Evolutionary conservation across 1,140 invertebrate species (phyloP).

Genomic region (Drosophila orosa): DNA sequence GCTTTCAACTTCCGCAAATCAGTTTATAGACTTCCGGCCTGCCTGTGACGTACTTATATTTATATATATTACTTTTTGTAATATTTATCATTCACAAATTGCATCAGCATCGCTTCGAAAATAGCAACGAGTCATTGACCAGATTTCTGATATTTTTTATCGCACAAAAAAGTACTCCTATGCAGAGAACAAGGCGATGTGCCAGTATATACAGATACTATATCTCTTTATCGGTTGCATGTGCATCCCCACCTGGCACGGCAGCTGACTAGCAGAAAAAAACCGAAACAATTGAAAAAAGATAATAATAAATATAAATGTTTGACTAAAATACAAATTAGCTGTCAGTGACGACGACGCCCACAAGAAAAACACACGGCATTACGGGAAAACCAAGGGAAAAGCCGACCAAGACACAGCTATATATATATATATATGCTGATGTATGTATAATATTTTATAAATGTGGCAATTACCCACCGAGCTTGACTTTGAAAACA

Average conservation of each 20-base stretch:
- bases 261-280: conserved; percentile 4
- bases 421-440: neutral
- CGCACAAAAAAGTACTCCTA: neutral
- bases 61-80: neutral
- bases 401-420: conserved; percentile 18
- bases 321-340: conserved; percentile 20
- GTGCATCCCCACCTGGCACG: conserved; percentile 12
- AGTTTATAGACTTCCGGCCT: conserved; percentile 17
- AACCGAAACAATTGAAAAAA: neutral
- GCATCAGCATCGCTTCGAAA: conserved; percentile 6
- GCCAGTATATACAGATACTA: neutral
- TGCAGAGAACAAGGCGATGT: conserved; percentile 16
- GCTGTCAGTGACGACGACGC: neutral
- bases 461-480: conserved; percentile 9
- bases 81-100: conserved; percentile 20
- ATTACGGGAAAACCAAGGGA: neutral
- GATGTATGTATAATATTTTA: neutral
- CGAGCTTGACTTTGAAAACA: conserved; percentile 48
- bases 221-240: conserved; percentile 24
- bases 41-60: conserved; percentile 6
- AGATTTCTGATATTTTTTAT: conserved; percentile 19
- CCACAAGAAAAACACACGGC: conserved; percentile 9
- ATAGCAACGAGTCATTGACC: conserved; percentile 30
- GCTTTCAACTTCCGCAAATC: conserved; percentile 10
- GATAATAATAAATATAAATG: neutral